A percentile compares a stretch with the other conserved stretches of the same genome.
Conservation (phyloP, 2,797 vertebrate species). For the Poecile montanus region DNA sequence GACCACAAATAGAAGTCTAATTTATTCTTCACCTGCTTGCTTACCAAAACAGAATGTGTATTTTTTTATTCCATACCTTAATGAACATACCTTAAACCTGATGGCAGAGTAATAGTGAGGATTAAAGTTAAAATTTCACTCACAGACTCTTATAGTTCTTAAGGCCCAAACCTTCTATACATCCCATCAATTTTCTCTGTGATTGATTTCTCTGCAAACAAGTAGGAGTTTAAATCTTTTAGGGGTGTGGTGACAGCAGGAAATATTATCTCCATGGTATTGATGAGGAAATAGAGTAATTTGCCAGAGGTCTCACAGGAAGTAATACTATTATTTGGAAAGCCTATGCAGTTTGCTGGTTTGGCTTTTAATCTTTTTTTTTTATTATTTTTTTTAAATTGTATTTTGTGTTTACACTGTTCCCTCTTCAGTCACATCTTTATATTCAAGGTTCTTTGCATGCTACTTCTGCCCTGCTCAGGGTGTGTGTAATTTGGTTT, state of each 20-base stretch:
- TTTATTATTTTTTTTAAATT: fast-evolving
- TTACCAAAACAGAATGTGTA: background rate
- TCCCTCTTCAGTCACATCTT: background rate
- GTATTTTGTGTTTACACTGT: background rate
- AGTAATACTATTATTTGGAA: background rate
- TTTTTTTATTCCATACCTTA: background rate
- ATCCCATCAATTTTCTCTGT: background rate
- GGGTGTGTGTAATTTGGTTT: background rate
- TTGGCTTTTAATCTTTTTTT: background rate
- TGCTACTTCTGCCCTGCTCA: background rate
- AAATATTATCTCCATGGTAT: background rate
- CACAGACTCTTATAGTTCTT: background rate
- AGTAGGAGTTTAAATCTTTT: background rate
- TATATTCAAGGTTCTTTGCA: background rate
- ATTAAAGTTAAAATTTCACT: background rate
- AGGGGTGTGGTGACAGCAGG: background rate
- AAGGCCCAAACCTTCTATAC: background rate
- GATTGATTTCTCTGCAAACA: background rate
- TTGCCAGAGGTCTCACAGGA: background rate
- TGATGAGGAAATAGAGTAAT: background rate
- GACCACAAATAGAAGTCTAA: background rate
- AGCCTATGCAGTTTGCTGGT: background rate
- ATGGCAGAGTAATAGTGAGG: background rate
- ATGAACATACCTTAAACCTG: background rate
- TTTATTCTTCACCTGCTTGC: background rate